Evolutionary conservation across 2,888 invertebrate genomes (phyloP).

Genomic region (Dendrolimus houi): DNA sequence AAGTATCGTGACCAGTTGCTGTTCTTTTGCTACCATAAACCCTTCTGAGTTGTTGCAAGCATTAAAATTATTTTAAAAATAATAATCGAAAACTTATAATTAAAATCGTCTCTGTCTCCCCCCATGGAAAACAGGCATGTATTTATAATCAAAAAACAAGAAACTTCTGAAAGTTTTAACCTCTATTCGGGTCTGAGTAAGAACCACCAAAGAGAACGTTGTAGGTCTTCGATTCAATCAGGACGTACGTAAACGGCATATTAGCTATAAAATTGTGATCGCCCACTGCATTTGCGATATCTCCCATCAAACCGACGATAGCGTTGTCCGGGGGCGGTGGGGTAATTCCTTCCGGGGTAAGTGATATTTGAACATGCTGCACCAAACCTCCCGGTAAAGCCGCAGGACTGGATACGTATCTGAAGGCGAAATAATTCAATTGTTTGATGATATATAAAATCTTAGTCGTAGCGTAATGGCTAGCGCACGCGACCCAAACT

Average conservation of each 20-base stretch:
- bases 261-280: slow-evolving; percentile 8
- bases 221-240: slow-evolving; percentile 14
- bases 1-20: too few species aligned
- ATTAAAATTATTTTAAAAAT: too few species aligned
- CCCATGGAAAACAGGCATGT: too few species aligned
- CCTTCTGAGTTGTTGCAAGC: too few species aligned
- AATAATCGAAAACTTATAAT: too few species aligned
- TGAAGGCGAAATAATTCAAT: slow-evolving; percentile 1
- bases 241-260: slow-evolving; percentile 7
- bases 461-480: too few species aligned
- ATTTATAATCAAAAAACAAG: not conserved
- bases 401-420: slow-evolving; percentile 19
- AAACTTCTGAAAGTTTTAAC: not conserved
- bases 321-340: not conserved
- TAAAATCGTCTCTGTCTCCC: too few species aligned
- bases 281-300: slow-evolving; percentile 1
- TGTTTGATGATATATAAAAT: too few species aligned
- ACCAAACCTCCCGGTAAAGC: slow-evolving; percentile 14
- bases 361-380: slow-evolving; percentile 4
- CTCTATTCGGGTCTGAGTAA: slow-evolving; percentile 1
- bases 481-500: too few species aligned
- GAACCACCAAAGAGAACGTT: slow-evolving; percentile 5
- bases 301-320: not conserved
- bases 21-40: too few species aligned
- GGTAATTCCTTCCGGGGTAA: not conserved